These are phyloP conservation scores for Fistularia tabacaria DNA, from an alignment of 2,797 vertebrate genomes.

Conservation along the genomic window DNA sequence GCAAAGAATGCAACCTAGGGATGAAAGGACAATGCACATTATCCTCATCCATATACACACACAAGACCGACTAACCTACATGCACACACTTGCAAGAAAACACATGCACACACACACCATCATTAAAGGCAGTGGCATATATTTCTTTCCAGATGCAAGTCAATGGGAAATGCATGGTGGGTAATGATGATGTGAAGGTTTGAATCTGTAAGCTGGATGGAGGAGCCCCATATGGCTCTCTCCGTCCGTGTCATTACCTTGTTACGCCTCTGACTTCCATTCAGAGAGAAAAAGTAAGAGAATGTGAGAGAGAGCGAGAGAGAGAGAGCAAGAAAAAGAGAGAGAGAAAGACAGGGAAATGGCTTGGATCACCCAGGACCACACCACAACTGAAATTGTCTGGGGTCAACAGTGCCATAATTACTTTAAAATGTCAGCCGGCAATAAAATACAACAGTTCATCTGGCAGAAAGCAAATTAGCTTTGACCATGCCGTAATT, in stretches of 20 bases:
- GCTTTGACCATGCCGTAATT: constrained; percentile 99
- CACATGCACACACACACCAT: constrained; percentile 18
- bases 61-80: constrained; percentile 45
- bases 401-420: constrained; percentile 99
- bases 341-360: constrained; percentile 37
- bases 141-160: constrained; percentile 70
- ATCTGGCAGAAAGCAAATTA: constrained; percentile 99
- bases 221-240: constrained; percentile 98
- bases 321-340: constrained; percentile 42
- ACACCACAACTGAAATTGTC: constrained; percentile 98
- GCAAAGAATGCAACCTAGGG: constrained; percentile 66
- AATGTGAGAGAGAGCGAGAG: constrained; percentile 35
- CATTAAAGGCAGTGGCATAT: constrained; percentile 41
- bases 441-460: constrained; percentile 99
- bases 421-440: constrained; percentile 99
- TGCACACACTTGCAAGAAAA: constrained; percentile 8
- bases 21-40: constrained; percentile 70
- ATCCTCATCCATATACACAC: constrained; percentile 26
- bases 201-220: constrained; percentile 57
- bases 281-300: constrained; percentile 69
- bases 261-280: constrained; percentile 98
- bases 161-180: constrained; percentile 73
- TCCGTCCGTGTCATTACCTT: constrained; percentile 99
- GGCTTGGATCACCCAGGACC: constrained; percentile 89
- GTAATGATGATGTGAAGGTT: constrained; percentile 75